Base-by-base conservation (phyloP, 2,113 vertebrate species). In the Climacteris rufus region DNA sequence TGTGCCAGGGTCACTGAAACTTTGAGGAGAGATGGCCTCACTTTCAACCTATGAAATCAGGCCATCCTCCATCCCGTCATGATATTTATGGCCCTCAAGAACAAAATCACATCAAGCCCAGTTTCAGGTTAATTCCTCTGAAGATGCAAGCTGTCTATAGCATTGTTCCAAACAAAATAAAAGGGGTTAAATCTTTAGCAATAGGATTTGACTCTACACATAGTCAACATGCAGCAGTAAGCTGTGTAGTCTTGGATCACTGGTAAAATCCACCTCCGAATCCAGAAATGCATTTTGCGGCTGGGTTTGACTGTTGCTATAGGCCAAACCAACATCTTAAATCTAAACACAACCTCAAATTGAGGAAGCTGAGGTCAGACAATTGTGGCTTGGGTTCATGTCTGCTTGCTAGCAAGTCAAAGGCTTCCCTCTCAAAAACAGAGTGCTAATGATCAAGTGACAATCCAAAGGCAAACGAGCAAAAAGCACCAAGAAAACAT, bases 401-500 rank as follows among this genome's bases (percentile, higher is more conserved):
- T 89, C 54, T 83, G 79, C 64, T 50, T 71, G n/a, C 78, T 94
- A 93, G 68, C 79, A 87, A 94, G 54, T 85, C 69, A 94, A 96
- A 91, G 42, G 72, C 57, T 93, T 94, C 45, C 57, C 64, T 88
- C 64, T 89, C 9, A 13, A 92, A 92, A 96, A 77, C 64, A 78
- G 71, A 92, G n/a, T 74, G 94, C 50, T 96, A 97, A 93, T 44
- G 66, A 74, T 57, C 35, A 79, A 85, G 80, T 0, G 4, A 89
- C 88, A 65, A 93, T 61, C 75, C 95, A 89, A 95, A 45, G 0
- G 27, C 65, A 91, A 95, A 85, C 80, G 90, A 89, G 61, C 91
- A 70, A 81, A 89, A 77, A 44, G 52, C 33, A 91, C 70, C 66
- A 52, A 47, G n/a, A 97, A 88, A 97, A 96, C 95, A 97, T 97